A percentile compares a stretch with the other conserved stretches of the same genome.
Evolutionary conservation across 2,888 invertebrate genomes (phyloP).

Genomic region (Sarcophaga carnaria): DNA sequence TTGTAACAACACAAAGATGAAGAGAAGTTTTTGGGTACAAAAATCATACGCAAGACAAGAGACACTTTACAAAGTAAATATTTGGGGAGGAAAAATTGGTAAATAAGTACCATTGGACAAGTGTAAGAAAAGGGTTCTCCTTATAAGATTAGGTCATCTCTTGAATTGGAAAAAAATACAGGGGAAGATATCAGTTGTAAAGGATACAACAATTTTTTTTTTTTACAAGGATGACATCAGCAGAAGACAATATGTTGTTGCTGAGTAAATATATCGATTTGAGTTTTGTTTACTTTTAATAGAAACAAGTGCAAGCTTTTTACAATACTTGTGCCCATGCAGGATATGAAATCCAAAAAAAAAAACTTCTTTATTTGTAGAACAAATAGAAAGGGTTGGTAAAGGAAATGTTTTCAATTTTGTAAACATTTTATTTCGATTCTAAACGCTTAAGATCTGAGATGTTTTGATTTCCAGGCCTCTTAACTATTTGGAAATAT

Average conservation of each 20-base stretch:
- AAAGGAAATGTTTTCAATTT: too few species aligned
- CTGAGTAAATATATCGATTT: too few species aligned
- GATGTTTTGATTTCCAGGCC: too few species aligned
- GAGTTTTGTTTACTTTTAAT: too few species aligned
- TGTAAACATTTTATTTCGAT: too few species aligned
- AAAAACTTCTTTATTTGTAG: too few species aligned
- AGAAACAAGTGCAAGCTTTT: too few species aligned
- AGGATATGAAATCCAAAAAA: too few species aligned
- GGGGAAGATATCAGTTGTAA: not conserved
- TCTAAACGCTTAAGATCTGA: too few species aligned
- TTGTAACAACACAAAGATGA: slow-evolving; percentile 24
- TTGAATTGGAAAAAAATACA: not conserved
- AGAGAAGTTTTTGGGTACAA: slow-evolving; percentile 47
- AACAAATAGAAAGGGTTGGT: too few species aligned
- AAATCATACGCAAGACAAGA: slow-evolving; percentile 33
- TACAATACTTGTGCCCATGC: too few species aligned
- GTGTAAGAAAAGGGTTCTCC: slow-evolving; percentile 58
- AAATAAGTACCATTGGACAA: slow-evolving; percentile 58
- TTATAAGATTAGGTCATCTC: slow-evolving; percentile 60
- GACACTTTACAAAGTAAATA: slow-evolving; percentile 61
- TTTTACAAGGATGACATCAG: slow-evolving; percentile 53
- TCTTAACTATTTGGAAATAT: too few species aligned
- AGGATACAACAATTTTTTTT: slow-evolving; percentile 31
- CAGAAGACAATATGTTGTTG: slow-evolving; percentile 14
- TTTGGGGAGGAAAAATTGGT: slow-evolving; percentile 58